These are phyloP conservation scores for Tipula vernalis DNA, from an alignment of 2,888 invertebrate genomes.

Conservation along the genomic window DNA sequence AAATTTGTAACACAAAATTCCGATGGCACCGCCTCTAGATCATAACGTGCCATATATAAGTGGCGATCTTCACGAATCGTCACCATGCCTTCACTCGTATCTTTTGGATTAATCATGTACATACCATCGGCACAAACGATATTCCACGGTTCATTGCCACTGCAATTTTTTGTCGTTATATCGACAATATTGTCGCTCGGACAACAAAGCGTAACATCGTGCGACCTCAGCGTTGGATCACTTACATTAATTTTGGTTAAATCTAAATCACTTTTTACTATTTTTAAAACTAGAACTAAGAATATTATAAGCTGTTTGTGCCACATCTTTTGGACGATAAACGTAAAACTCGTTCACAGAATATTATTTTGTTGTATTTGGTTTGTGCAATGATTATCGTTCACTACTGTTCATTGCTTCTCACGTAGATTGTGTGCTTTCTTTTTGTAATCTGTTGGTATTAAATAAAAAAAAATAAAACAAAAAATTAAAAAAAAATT, in stretches of 20 bases:
- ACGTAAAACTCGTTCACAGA: neutral
- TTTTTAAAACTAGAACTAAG: neutral
- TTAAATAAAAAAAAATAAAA: neutral
- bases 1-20: neutral
- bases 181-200: neutral
- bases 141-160: neutral
- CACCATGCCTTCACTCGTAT: neutral
- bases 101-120: neutral
- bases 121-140: neutral
- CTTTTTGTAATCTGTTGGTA: neutral
- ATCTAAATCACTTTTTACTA: neutral
- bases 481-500: neutral
- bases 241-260: neutral
- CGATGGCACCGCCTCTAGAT: neutral
- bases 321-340: neutral
- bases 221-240: neutral
- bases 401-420: neutral
- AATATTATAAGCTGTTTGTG: neutral
- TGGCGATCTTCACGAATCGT: neutral
- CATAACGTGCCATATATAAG: neutral
- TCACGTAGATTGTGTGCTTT: neutral
- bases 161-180: neutral
- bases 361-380: neutral
- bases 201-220: neutral
- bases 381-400: neutral